Conservation (phyloP, 2,888 invertebrate genomes). For the Chrysodeixis includens region DNA sequence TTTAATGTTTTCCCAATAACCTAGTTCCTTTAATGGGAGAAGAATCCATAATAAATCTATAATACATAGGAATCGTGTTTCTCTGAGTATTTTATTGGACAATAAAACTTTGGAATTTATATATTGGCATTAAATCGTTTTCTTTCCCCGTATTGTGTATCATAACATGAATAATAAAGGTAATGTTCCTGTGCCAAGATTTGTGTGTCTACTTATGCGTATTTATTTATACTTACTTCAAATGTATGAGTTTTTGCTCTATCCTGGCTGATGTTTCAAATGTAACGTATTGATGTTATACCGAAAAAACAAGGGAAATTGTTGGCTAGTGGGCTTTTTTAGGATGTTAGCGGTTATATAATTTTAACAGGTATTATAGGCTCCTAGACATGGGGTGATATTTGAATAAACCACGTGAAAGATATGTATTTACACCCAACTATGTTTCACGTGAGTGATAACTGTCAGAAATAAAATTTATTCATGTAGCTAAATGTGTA, state of each 20-base stretch:
- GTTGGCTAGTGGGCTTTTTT: too few relatives aligned
- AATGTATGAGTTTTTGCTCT: not conserved
- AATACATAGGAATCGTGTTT: slow-evolving; percentile 5
- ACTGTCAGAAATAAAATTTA: too few relatives aligned
- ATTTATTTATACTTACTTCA: not conserved
- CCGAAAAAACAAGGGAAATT: too few relatives aligned
- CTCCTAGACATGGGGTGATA: too few relatives aligned
- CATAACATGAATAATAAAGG: not conserved
- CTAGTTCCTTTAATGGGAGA: not conserved
- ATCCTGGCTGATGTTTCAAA: not conserved
- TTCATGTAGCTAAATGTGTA: too few relatives aligned
- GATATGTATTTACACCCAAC: too few relatives aligned
- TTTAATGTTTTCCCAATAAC: not conserved
- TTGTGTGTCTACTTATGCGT: not conserved
- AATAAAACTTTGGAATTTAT: slow-evolving; percentile 6
- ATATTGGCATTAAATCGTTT: not conserved
- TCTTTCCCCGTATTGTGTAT: not conserved
- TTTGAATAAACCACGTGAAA: too few relatives aligned
- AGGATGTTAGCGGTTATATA: too few relatives aligned
- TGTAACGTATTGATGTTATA: too few relatives aligned
- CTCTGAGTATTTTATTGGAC: slow-evolving; percentile 8
- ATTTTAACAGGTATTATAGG: too few relatives aligned
- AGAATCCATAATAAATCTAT: not conserved
- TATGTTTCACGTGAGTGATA: too few relatives aligned
- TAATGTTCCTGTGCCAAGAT: not conserved